Evolutionary conservation across 1,140 invertebrate genomes (phyloP).

Genomic region (Orchesella cincta): DNA sequence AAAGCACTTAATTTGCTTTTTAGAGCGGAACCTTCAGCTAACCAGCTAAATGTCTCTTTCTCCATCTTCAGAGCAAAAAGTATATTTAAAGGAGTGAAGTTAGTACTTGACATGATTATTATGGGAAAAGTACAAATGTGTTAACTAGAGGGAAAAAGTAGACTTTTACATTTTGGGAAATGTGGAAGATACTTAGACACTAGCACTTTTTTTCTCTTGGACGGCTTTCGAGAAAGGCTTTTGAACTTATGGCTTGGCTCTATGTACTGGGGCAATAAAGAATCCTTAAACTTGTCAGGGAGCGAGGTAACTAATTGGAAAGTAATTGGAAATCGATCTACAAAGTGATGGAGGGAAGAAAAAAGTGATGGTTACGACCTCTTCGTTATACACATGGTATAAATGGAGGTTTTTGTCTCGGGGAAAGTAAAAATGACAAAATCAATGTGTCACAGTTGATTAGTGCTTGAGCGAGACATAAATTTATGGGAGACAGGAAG

Average conservation of each 20-base stretch:
- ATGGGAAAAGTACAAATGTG: slow-evolving; percentile 25
- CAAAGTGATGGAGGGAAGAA: background rate
- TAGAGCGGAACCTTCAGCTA: background rate
- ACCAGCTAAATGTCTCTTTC: background rate
- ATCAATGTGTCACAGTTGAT: slow-evolving; percentile 21
- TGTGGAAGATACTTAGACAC: background rate
- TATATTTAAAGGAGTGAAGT: background rate
- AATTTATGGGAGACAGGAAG: slow-evolving; percentile 12
- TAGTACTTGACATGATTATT: slow-evolving; percentile 12
- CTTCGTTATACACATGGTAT: background rate
- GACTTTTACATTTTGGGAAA: background rate
- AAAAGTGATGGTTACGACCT: too few species aligned
- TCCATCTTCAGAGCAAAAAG: background rate
- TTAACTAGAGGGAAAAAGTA: background rate
- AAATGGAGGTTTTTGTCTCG: background rate
- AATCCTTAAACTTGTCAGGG: background rate
- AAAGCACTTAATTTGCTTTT: slow-evolving; percentile 25
- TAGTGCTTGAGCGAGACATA: background rate
- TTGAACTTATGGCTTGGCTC: too few species aligned
- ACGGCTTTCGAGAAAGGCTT: background rate
- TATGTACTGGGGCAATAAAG: background rate
- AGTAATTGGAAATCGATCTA: slow-evolving; percentile 21
- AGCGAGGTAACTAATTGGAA: background rate
- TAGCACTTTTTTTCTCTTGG: background rate
- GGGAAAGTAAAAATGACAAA: slow-evolving; percentile 20